A percentile compares a stretch with the other conserved stretches of the same genome.
These are phyloP conservation scores for Ophion obscuratus DNA, from an alignment of 2,888 invertebrate genomes.

Conservation along the genomic window DNA sequence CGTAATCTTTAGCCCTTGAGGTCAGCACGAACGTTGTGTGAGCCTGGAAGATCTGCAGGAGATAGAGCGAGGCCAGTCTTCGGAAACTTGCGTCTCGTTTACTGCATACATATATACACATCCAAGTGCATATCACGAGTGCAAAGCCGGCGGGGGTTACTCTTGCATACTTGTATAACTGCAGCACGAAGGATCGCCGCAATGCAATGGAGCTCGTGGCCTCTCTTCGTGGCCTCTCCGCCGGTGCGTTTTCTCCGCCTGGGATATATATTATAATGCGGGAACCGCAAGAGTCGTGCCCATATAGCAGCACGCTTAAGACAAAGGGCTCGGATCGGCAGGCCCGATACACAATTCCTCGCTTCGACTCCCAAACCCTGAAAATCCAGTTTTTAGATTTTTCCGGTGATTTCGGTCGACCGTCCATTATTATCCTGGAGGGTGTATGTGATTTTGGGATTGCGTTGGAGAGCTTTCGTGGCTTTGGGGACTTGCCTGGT, in stretches of 20 bases:
- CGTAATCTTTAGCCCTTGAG: constrained; percentile 81
- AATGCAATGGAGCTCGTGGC: constrained; percentile 17
- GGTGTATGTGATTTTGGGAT: not conserved
- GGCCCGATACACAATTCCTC: constrained; percentile 39
- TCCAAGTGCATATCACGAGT: constrained; percentile 34
- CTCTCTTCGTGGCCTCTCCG: constrained; percentile 49
- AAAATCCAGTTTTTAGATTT: constrained; percentile 63
- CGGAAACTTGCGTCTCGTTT: constrained; percentile 68
- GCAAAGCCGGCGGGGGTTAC: constrained; percentile 57
- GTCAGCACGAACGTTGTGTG: constrained; percentile 76
- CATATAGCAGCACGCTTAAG: constrained; percentile 66
- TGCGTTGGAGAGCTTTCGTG: not conserved
- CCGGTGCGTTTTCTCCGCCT: constrained; percentile 17
- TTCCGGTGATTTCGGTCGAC: constrained; percentile 32
- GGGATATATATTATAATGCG: constrained; percentile 71
- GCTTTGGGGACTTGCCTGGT: not conserved
- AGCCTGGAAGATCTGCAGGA: constrained; percentile 65
- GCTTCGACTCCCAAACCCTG: constrained; percentile 21
- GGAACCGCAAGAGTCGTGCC: constrained; percentile 64
- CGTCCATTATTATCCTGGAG: not conserved
- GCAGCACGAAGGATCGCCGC: constrained; percentile 40
- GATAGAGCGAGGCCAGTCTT: constrained; percentile 63
- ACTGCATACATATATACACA: constrained; percentile 4
- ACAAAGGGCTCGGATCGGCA: constrained; percentile 72
- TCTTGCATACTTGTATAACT: constrained; percentile 61